phyloP scores from a whole-genome alignment of 2,888 invertebrate genomes.

The Abrostola tripartita region DNA sequence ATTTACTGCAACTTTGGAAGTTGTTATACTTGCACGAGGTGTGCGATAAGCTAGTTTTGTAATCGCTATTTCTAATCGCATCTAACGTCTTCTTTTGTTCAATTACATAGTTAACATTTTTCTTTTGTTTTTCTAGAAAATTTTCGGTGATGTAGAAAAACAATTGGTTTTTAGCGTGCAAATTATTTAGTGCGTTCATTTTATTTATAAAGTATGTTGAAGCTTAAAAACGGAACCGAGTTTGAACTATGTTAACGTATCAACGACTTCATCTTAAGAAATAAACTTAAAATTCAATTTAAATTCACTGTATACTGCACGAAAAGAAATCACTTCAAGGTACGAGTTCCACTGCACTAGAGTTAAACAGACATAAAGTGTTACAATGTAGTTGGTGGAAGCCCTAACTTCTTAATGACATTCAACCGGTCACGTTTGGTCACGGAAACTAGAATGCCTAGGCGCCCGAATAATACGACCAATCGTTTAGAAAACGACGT shows the following conservation, averaged over 20 bases:
- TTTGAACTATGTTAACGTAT: background rate
- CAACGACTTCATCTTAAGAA: background rate
- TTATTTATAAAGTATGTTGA: constrained; percentile 14
- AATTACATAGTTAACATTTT: no score
- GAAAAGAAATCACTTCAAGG: constrained; percentile 2
- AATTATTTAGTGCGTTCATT: no score
- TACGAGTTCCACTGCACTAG: background rate
- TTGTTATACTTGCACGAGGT: constrained; percentile 2
- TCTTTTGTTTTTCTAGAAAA: no score
- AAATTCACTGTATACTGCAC: constrained; percentile 4
- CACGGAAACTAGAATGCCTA: constrained; percentile 23
- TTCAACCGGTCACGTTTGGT: constrained; percentile 25
- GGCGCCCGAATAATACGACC: constrained; percentile 32
- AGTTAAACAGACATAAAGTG: constrained; percentile 1
- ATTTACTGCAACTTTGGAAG: constrained; percentile 25
- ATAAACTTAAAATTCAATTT: constrained; percentile 3
- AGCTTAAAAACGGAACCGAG: background rate
- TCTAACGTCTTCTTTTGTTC: no score
- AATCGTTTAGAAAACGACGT: constrained; percentile 46
- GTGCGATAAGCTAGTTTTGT: background rate
- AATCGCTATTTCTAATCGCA: no score
- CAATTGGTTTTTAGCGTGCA: no score
- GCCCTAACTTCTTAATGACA: constrained; percentile 34
- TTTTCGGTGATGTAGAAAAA: no score
- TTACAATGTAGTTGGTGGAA: constrained; percentile 35